These are phyloP conservation scores for Pangasius larnaudii DNA, from an alignment of 2,797 vertebrate species.

Conservation along the genomic window DNA sequence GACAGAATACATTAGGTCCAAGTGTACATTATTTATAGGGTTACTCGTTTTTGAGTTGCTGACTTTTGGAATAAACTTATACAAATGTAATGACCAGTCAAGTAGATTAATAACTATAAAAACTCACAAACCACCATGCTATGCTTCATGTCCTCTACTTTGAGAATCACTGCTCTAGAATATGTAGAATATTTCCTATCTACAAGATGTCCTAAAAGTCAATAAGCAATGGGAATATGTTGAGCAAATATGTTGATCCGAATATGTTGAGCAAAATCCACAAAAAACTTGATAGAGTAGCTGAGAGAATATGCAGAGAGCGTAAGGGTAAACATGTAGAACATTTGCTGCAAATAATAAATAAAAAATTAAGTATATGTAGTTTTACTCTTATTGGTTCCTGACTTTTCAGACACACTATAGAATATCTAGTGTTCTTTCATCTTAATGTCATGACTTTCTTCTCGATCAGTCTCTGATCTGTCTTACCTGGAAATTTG, in stretches of 20 bases:
- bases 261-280: neutral
- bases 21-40: neutral
- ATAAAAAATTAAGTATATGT: neutral
- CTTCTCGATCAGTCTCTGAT: neutral
- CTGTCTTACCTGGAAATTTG: constrained; percentile 64
- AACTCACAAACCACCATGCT: neutral
- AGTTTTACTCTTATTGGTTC: neutral
- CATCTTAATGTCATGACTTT: neutral
- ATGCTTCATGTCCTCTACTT: neutral
- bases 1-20: neutral
- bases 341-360: neutral
- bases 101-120: neutral
- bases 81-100: neutral
- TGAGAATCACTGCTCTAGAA: neutral
- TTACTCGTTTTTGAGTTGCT: neutral
- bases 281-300: neutral
- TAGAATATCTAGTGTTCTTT: neutral
- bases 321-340: neutral
- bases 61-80: neutral
- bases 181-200: neutral
- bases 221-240: too few relatives aligned
- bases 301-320: neutral
- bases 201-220: neutral
- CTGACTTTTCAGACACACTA: neutral
- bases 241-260: too few relatives aligned